A percentile compares a stretch with the other conserved stretches of the same genome.
phyloP scores from a whole-genome alignment of 2,888 invertebrate species.

The Ochropleura plecta region DNA sequence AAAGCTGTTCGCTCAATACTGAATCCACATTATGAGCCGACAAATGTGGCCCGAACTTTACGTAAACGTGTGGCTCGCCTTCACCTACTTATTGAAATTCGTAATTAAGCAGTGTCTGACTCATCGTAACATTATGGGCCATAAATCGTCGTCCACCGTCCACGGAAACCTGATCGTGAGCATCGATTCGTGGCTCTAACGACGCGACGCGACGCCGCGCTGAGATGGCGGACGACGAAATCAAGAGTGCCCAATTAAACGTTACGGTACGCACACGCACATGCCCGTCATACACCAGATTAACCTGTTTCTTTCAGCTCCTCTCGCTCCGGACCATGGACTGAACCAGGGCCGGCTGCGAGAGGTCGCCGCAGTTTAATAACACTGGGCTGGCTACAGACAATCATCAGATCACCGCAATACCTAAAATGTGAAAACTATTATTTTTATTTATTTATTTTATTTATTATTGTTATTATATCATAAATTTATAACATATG shows the following conservation, averaged over 20 bases:
- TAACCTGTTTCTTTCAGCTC: constrained; percentile 25
- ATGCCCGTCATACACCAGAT: constrained; percentile 11
- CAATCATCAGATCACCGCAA: constrained; percentile 1
- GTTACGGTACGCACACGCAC: constrained; percentile 25
- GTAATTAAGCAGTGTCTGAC: constrained; percentile 66
- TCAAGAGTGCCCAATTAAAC: constrained; percentile 56
- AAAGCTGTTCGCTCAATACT: constrained; percentile 28
- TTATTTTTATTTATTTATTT: too few relatives aligned
- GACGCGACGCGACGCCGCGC: neutral
- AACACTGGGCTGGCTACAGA: neutral
- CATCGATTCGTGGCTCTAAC: constrained; percentile 24
- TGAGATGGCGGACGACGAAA: constrained; percentile 41
- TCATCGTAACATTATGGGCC: constrained; percentile 63
- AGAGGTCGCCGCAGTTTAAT: neutral
- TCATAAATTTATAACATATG: too few relatives aligned
- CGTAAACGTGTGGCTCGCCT: constrained; percentile 75
- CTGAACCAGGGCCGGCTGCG: too few relatives aligned
- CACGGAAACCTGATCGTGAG: constrained; percentile 54
- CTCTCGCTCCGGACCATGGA: too few relatives aligned
- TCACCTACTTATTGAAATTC: constrained; percentile 80
- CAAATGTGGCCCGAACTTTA: constrained; percentile 54
- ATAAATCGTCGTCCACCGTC: constrained; percentile 54
- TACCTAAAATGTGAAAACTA: neutral
- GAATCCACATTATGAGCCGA: constrained; percentile 24
- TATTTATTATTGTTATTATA: too few relatives aligned